phyloP scores from a whole-genome alignment of 2,797 vertebrate genomes.

The Acanthurus lineatus region DNA sequence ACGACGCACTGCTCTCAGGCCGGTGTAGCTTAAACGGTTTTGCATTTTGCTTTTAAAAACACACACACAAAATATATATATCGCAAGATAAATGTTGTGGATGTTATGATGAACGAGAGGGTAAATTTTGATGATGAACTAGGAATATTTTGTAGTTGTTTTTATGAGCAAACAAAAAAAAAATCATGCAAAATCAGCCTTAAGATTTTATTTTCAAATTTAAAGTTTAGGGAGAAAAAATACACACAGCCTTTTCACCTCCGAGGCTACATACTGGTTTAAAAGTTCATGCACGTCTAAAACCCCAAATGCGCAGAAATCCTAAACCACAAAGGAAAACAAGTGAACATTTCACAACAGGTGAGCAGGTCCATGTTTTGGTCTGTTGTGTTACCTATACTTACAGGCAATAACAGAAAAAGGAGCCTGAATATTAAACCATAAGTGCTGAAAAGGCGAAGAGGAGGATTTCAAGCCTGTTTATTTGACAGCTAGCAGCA shows the following conservation, averaged over 20 bases:
- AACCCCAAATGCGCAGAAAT: neutral
- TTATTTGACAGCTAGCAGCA: conserved; percentile 22
- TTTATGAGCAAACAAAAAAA: neutral
- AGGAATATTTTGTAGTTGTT: neutral
- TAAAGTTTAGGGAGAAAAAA: neutral
- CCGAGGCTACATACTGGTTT: no score
- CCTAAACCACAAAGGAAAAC: neutral
- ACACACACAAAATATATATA: conserved; percentile 13
- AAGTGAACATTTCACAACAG: neutral
- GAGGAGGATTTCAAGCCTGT: conserved; percentile 7
- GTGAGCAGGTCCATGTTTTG: neutral
- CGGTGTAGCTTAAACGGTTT: conserved; percentile 27
- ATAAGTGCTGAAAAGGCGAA: neutral
- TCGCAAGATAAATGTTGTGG: conserved; percentile 17
- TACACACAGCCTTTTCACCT: neutral
- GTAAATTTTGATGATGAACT: no score
- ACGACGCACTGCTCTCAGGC: conserved; percentile 9
- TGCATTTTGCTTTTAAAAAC: conserved; percentile 37
- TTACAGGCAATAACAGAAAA: no score
- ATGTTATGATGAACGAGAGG: neutral
- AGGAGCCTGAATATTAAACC: neutral
- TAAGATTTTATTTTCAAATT: conserved; percentile 2
- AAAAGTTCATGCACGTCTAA: no score
- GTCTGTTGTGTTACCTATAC: neutral
- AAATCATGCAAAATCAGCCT: conserved; percentile 8